Evolutionary conservation across 2,797 vertebrate genomes (phyloP).

Genomic region (Poeciliopsis paucimaculata): DNA sequence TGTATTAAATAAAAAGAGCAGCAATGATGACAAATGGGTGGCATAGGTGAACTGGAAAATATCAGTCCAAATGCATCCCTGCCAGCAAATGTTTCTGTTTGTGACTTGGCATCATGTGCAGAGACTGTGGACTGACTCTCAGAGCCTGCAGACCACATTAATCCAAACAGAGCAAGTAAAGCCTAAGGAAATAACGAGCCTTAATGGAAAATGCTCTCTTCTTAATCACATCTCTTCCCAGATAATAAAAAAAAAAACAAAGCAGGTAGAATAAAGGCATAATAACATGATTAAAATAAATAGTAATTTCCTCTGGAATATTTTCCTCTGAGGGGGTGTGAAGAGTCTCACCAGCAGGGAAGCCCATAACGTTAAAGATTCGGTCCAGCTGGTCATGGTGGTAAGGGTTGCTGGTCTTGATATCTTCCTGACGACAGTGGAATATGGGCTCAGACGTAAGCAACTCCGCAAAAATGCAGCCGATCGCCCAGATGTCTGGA

Average conservation of each 20-base stretch:
- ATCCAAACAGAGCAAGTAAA: conserved; percentile 13
- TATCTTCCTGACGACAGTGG: conserved; percentile 99
- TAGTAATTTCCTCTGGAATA: background rate
- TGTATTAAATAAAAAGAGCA: conserved; percentile 44
- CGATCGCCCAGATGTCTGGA: conserved; percentile 99
- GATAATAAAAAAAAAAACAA: conserved; percentile 8
- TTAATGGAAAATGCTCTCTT: conserved; percentile 29
- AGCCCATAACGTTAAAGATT: conserved; percentile 99
- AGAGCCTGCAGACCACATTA: conserved; percentile 47
- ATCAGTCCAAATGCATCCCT: conserved; percentile 53
- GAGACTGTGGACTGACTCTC: conserved; percentile 46
- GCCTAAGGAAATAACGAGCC: conserved; percentile 29
- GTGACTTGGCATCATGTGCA: conserved; percentile 45
- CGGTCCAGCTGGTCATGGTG: conserved; percentile 99
- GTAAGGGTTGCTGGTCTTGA: conserved; percentile 99
- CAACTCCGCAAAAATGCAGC: conserved; percentile 99
- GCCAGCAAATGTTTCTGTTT: conserved; percentile 52
- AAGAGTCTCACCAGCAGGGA: conserved; percentile 91
- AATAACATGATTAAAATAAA: conserved; percentile 4
- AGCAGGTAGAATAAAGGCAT: background rate
- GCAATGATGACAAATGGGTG: conserved; percentile 18
- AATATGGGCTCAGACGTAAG: conserved; percentile 99
- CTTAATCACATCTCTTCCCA: conserved; percentile 14
- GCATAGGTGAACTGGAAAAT: conserved; percentile 62
- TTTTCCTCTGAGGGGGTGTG: background rate